Evolutionary conservation across 2,888 invertebrate genomes (phyloP).

Genomic region (Ophioninae sp.): DNA sequence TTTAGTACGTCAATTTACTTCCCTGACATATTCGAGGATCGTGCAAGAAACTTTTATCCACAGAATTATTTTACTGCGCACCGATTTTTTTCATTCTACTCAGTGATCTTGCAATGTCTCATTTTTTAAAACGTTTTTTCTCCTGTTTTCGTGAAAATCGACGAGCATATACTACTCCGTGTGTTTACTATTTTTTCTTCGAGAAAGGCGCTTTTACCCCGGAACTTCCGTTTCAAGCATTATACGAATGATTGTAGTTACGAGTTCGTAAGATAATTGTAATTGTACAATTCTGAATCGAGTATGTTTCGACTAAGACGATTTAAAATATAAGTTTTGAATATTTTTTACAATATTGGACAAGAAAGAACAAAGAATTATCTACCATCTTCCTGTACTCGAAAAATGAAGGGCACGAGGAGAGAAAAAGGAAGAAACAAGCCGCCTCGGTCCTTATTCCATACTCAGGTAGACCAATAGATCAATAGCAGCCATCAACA

Average conservation of each 20-base stretch:
- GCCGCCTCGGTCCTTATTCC: conserved; percentile 52
- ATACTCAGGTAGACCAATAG: conserved; percentile 71
- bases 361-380: conserved; percentile 27
- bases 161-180: neutral
- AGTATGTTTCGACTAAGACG: conserved; percentile 76
- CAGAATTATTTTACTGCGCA: neutral
- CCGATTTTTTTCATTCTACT: neutral
- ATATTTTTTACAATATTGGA: conserved; percentile 78
- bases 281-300: conserved; percentile 78
- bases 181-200: neutral
- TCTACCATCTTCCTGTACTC: conserved; percentile 53
- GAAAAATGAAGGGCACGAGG: conserved; percentile 5
- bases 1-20: conserved; percentile 15
- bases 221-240: conserved; percentile 69
- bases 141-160: neutral
- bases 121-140: neutral
- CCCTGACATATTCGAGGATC: neutral
- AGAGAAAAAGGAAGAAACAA: neutral
- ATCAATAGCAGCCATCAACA: conserved; percentile 72
- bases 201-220: conserved; percentile 25
- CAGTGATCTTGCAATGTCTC: neutral
- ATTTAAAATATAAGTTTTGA: conserved; percentile 80
- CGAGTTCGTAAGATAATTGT: conserved; percentile 72
- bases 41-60: neutral
- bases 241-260: conserved; percentile 72